phyloP scores from a whole-genome alignment of 2,113 vertebrate species.

The Vireo altiloquus region DNA sequence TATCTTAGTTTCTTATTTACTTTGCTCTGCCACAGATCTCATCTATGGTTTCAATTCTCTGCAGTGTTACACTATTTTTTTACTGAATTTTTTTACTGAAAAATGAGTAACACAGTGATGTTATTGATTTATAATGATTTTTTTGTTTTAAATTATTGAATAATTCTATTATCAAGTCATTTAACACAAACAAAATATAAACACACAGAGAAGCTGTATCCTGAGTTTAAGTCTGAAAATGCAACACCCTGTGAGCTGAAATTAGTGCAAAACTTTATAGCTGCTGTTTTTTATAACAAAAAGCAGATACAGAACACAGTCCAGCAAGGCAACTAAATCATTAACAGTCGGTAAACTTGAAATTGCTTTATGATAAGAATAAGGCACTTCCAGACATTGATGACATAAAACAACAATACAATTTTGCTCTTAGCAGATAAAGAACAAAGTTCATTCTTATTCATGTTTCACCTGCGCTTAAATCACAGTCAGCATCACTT shows the following conservation, averaged over 20 bases:
- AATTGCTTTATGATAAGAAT: background rate
- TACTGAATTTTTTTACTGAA: background rate
- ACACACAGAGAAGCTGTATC: background rate
- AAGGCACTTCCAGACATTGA: background rate
- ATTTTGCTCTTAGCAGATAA: background rate
- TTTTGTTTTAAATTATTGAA: background rate
- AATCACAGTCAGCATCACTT: background rate
- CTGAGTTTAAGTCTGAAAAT: background rate
- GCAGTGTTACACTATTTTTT: background rate
- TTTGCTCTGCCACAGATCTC: background rate
- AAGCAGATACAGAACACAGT: background rate
- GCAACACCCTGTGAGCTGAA: background rate
- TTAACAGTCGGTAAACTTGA: background rate
- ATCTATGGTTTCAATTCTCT: background rate
- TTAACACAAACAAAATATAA: background rate
- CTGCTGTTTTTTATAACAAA: background rate
- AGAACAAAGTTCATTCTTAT: background rate
- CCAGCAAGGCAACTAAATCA: background rate
- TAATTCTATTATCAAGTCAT: background rate
- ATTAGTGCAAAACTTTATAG: background rate
- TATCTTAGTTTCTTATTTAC: slow-evolving; percentile 53
- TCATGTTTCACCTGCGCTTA: background rate
- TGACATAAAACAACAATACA: background rate
- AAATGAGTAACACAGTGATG: background rate
- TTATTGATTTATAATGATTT: background rate